A percentile compares a stretch with the other conserved stretches of the same genome.
Conservation (phyloP, 2,113 vertebrate species). For the Geococcyx californianus region DNA sequence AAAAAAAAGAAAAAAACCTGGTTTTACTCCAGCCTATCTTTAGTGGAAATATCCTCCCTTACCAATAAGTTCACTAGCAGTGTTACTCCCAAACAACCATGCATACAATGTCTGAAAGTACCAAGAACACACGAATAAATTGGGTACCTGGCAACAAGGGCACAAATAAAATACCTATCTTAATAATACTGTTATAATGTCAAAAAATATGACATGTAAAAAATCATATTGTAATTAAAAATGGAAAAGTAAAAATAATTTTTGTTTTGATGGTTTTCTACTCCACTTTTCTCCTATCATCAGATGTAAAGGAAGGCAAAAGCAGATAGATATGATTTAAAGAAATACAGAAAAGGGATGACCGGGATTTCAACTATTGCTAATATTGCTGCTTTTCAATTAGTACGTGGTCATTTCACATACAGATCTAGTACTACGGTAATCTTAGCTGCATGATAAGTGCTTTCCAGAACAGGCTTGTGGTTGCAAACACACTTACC, state of each 20-base stretch:
- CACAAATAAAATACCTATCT: not conserved
- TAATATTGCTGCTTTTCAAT: not conserved
- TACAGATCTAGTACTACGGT: not conserved
- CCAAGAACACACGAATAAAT: not conserved
- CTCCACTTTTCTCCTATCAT: not conserved
- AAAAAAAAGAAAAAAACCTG: not conserved
- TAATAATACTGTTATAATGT: no score
- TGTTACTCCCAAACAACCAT: accelerated
- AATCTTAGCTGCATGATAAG: not conserved
- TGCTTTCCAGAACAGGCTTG: not conserved
- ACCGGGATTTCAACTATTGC: not conserved
- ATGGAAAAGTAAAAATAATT: not conserved
- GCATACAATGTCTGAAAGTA: not conserved
- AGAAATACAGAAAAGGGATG: not conserved
- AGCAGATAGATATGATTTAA: not conserved
- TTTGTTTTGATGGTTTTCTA: not conserved
- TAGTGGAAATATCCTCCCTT: not conserved
- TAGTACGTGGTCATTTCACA: not conserved
- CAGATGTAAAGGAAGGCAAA: accelerated
- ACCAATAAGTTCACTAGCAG: not conserved
- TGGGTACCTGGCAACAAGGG: not conserved
- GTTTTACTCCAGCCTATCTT: not conserved
- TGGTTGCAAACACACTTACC: not conserved
- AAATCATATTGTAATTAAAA: not conserved
- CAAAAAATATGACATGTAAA: not conserved